Evolutionary conservation across 2,113 vertebrate genomes (phyloP), one percentile per base, ranked within the genome.

Genomic region (Morphnarchus princeps): DNA sequence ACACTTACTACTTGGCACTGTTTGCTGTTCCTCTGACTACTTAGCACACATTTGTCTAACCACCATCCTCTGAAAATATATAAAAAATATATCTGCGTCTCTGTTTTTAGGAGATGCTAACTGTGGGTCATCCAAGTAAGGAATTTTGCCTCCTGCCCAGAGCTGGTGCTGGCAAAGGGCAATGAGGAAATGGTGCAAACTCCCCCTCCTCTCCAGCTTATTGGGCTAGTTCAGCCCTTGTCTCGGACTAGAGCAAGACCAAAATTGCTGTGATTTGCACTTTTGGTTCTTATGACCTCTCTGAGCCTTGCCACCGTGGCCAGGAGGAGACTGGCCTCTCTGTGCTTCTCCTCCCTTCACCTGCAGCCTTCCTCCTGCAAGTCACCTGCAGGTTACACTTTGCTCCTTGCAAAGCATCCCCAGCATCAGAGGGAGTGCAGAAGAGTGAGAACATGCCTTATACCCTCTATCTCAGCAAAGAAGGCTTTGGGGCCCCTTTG

Each of bases 351-450:
- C 18, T 11, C 12, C 7, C 20, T 63, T 32, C 21, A 29, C 7
- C 20, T 63, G 20, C 32, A 54, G 24, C 24, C 6, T 42, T 76
- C 25, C 21, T 72, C 21, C 40, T 50, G n/a, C 38, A 57, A 74
- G 26, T 11, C 14, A 63, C n/a, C 21, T 38, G 66, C 47, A 16
- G 52, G 45, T 29, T 78, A 8, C 3, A 1, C 22, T 58, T 47
- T 50, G 49, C 7, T 40, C 38, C 10, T n/a, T 77, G 29, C 7
- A 16, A 69, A 89, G 17, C 19, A 26, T 9, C 25, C 29, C 42
- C 15, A 38, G 36, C 11, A 13, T 19, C 2, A 1, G 13, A 26
- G 17, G 11, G 7, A 54, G 15, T 3, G 5, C 5, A 52, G 62
- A 82, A 54, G 62, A 72, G 4, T 24, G 15, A 85, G 15, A 59